Evolutionary conservation across 2,113 vertebrate species (phyloP).

Genomic region (Xyrauchen texanus): DNA sequence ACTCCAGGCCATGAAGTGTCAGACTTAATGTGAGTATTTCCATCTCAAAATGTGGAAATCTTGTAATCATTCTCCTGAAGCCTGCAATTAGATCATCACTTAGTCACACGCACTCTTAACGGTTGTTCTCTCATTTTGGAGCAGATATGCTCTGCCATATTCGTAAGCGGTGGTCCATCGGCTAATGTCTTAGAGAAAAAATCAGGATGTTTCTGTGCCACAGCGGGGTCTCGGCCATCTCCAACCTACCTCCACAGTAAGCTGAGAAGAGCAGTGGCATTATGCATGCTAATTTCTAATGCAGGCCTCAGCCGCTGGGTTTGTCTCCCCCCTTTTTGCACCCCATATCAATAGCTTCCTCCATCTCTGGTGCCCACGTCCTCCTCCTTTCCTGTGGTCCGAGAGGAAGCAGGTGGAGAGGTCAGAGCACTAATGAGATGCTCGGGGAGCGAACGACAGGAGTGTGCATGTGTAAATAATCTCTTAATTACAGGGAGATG

Average conservation of each 20-base stretch:
- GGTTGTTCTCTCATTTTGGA: constrained; percentile 40
- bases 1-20: constrained; percentile 8
- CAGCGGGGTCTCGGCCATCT: constrained; percentile 10
- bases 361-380: background rate
- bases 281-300: constrained; percentile 41
- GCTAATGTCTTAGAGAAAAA: constrained; percentile 31
- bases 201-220: constrained; percentile 39
- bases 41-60: constrained; percentile 30
- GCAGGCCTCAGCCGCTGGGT: constrained; percentile 16
- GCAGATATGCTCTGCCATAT: constrained; percentile 23
- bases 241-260: constrained; percentile 10
- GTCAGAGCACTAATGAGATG: constrained; percentile 87
- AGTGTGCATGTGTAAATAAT: constrained; percentile 92
- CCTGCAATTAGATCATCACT: constrained; percentile 41
- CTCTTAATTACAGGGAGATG: constrained; percentile 89
- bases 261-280: constrained; percentile 14
- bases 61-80: constrained; percentile 35
- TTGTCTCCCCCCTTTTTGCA: background rate
- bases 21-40: constrained; percentile 30
- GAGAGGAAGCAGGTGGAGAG: constrained; percentile 74
- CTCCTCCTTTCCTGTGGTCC: constrained; percentile 64
- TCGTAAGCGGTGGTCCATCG: background rate
- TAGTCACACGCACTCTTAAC: constrained; percentile 33
- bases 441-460: constrained; percentile 81
- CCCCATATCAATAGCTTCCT: constrained; percentile 14